phyloP scores from a whole-genome alignment of 2,113 vertebrate genomes.

The Rostratula benghalensis region DNA sequence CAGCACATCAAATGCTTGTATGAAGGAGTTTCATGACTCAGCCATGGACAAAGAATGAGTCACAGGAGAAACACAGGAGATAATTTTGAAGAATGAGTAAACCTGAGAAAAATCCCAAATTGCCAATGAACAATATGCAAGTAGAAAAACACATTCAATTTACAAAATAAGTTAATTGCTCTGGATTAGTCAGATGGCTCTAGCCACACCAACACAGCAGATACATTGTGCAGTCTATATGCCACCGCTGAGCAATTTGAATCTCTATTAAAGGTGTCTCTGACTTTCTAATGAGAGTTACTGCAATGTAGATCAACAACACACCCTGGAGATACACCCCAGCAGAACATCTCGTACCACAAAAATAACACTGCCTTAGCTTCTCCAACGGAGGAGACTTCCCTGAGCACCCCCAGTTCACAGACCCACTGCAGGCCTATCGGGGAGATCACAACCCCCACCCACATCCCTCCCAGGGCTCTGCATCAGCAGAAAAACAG shows the following conservation, averaged over 20 bases:
- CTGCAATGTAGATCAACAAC: not conserved
- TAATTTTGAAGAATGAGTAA: slow-evolving; percentile 48
- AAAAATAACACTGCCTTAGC: not conserved
- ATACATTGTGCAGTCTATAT: not conserved
- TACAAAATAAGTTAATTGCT: slow-evolving; percentile 47
- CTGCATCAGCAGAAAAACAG: not conserved
- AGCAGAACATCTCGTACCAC: not conserved
- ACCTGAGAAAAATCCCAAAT: slow-evolving; percentile 42
- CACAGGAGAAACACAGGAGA: slow-evolving; percentile 20
- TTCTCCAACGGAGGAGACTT: not conserved
- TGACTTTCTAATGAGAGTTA: slow-evolving; percentile 2
- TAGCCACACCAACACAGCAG: slow-evolving; percentile 10
- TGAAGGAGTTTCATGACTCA: slow-evolving; percentile 35
- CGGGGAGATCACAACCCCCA: not conserved
- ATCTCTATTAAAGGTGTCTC: slow-evolving; percentile 18
- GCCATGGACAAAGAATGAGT: slow-evolving; percentile 44
- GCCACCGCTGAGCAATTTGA: not conserved
- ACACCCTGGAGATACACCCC: not conserved
- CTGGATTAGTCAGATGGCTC: slow-evolving; percentile 50
- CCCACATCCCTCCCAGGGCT: not conserved
- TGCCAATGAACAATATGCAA: slow-evolving; percentile 39
- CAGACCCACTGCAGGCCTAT: not conserved
- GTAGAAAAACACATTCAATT: slow-evolving; percentile 46
- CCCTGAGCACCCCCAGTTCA: not conserved
- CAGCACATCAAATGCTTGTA: not conserved